A percentile compares a stretch with the other conserved stretches of the same genome.
Conservation (phyloP, 2,113 vertebrate species). For the Mirounga angustirostris region DNA sequence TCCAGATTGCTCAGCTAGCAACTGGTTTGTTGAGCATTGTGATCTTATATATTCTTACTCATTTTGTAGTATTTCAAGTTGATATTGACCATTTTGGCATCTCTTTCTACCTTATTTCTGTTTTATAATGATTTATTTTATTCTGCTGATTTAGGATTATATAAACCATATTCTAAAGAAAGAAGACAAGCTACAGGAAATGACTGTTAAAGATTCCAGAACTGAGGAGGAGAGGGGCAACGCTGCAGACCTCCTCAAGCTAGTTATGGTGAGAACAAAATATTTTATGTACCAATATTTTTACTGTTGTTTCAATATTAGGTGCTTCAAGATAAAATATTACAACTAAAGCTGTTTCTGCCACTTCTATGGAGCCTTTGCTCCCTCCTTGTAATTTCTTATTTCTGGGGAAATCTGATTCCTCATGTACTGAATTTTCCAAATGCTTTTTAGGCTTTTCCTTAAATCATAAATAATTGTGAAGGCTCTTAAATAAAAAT, state of each 20-base stretch:
- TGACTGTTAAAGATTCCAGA: constrained; percentile 91
- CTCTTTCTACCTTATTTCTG: not conserved
- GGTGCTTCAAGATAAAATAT: not conserved
- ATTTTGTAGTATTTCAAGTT: not conserved
- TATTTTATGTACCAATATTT: not conserved
- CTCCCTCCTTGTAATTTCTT: not conserved
- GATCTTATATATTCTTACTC: not conserved
- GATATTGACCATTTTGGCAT: not conserved
- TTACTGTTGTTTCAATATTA: not conserved
- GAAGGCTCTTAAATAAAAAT: not conserved
- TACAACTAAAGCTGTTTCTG: not conserved
- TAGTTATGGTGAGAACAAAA: constrained; percentile 88
- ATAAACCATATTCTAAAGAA: constrained; percentile 90
- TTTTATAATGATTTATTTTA: not conserved
- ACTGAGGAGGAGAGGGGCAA: constrained; percentile 87
- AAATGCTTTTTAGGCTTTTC: not conserved
- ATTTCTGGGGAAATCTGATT: not conserved
- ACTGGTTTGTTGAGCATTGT: not conserved
- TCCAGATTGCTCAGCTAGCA: not conserved
- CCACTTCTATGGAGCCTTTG: not conserved
- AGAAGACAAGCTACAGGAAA: constrained; percentile 88
- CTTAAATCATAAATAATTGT: not conserved
- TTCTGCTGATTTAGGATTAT: constrained; percentile 88
- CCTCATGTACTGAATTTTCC: not conserved
- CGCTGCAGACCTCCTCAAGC: constrained; percentile 88